Percentiles rank a stretch among this genome's conserved stretches.
Conservation (phyloP, 2,888 invertebrate species). For the Brachynemurus nebulosus region DNA sequence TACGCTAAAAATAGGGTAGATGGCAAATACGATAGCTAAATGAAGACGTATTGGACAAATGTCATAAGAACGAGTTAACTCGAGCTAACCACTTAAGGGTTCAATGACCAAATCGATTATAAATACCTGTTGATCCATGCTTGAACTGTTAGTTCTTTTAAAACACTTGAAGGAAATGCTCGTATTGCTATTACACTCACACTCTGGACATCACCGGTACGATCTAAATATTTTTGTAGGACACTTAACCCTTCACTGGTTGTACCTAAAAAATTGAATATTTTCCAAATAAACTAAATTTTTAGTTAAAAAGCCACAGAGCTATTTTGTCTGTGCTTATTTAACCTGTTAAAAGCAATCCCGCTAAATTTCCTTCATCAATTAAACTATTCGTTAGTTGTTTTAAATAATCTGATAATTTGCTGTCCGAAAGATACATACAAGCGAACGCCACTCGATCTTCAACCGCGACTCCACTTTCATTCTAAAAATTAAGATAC, state of each 20-base stretch:
- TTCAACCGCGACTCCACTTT: slow-evolving; percentile 69
- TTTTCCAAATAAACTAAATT: not conserved
- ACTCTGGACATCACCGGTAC: slow-evolving; percentile 82
- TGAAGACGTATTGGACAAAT: not conserved
- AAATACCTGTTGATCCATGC: slow-evolving; percentile 54
- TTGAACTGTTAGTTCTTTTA: slow-evolving; percentile 42
- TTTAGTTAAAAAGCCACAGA: not conserved
- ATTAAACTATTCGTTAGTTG: slow-evolving; percentile 53
- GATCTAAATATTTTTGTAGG: slow-evolving; percentile 76
- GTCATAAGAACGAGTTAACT: not conserved
- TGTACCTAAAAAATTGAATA: slow-evolving; percentile 38
- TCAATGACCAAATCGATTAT: too few relatives aligned
- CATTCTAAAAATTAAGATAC: slow-evolving; percentile 43
- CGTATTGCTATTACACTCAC: slow-evolving; percentile 67
- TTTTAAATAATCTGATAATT: slow-evolving; percentile 65
- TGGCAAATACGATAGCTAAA: too few relatives aligned
- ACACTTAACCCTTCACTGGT: slow-evolving; percentile 61
- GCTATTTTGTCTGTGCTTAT: not conserved
- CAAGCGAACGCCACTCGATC: slow-evolving; percentile 88
- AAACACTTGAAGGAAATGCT: slow-evolving; percentile 57
- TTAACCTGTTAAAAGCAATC: slow-evolving; percentile 65
- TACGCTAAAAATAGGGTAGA: too few relatives aligned
- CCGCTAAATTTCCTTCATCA: slow-evolving; percentile 68
- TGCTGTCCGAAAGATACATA: slow-evolving; percentile 66
- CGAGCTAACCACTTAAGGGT: not conserved